Evolutionary conservation across 2,113 vertebrate species (phyloP).

Genomic region (Neogale vison): DNA sequence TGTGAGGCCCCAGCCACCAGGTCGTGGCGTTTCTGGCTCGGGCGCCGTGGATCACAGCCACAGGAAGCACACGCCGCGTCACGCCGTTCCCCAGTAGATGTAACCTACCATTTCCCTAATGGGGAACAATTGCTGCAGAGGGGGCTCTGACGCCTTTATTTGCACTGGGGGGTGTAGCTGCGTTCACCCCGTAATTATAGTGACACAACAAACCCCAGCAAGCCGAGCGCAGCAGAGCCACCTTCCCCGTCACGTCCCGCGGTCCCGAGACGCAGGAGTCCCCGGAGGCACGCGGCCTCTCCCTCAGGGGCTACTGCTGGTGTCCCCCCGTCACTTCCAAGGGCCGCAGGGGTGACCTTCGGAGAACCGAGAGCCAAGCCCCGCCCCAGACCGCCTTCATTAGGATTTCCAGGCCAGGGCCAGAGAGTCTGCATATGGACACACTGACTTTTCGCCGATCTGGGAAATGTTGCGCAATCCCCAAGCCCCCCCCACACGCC

Average conservation of each 20-base stretch:
- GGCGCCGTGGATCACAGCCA: neutral
- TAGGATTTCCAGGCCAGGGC: neutral
- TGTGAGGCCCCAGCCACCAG: neutral
- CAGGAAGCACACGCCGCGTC: constrained; percentile 16
- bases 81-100: neutral
- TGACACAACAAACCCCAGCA: constrained; percentile 60
- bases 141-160: constrained; percentile 50
- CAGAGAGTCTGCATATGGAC: neutral
- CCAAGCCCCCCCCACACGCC: neutral
- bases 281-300: neutral
- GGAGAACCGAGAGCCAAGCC: neutral
- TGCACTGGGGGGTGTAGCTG: neutral
- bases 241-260: accelerated
- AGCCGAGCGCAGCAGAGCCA: neutral
- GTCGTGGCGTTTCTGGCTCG: neutral
- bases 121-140: constrained; percentile 9
- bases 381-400: neutral
- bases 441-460: neutral
- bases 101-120: constrained; percentile 75
- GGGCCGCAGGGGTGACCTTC: neutral
- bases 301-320: neutral
- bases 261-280: neutral
- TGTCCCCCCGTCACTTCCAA: accelerated
- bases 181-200: constrained; percentile 64
- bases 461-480: neutral